Conservation (phyloP, 2,113 vertebrate genomes). For the Spea multiplicata region DNA sequence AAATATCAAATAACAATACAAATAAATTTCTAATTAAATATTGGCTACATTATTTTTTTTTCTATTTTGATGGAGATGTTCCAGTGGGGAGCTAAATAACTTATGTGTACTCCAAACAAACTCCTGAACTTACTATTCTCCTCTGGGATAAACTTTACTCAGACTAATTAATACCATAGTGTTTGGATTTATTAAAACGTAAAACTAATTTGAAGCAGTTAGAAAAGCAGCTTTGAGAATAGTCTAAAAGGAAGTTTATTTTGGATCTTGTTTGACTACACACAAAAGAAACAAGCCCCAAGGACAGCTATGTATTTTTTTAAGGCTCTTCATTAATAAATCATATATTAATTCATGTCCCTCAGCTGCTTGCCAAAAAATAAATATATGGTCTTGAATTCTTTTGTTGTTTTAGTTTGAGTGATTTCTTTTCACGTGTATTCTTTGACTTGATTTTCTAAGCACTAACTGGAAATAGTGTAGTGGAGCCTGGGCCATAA, state of each 20-base stretch:
- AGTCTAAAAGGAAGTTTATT: slow-evolving; percentile 30
- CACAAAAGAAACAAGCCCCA: not conserved
- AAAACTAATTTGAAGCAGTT: slow-evolving; percentile 35
- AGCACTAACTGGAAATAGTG: too few relatives aligned
- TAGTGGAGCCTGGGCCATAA: too few relatives aligned
- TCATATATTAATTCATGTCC: slow-evolving; percentile 17
- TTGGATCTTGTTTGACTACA: slow-evolving; percentile 26
- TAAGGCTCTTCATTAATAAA: slow-evolving; percentile 15
- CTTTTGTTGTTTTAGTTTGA: too few relatives aligned
- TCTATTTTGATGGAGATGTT: not conserved
- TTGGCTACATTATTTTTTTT: not conserved
- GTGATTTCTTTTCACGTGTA: too few relatives aligned
- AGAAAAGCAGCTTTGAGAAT: slow-evolving; percentile 11
- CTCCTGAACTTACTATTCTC: slow-evolving; percentile 16
- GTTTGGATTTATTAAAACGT: slow-evolving; percentile 14
- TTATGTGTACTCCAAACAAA: slow-evolving; percentile 4
- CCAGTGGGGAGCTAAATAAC: slow-evolving; percentile 4
- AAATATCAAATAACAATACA: too few relatives aligned
- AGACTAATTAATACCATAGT: slow-evolving; percentile 28
- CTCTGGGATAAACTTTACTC: slow-evolving; percentile 6
- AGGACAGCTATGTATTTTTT: slow-evolving; percentile 4
- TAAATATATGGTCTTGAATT: too few relatives aligned
- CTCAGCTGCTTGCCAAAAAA: not conserved
- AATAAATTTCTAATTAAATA: not conserved
- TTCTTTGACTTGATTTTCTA: too few relatives aligned